These are phyloP conservation scores for Psophia crepitans DNA, from an alignment of 2,113 vertebrate species.

Conservation along the genomic window DNA sequence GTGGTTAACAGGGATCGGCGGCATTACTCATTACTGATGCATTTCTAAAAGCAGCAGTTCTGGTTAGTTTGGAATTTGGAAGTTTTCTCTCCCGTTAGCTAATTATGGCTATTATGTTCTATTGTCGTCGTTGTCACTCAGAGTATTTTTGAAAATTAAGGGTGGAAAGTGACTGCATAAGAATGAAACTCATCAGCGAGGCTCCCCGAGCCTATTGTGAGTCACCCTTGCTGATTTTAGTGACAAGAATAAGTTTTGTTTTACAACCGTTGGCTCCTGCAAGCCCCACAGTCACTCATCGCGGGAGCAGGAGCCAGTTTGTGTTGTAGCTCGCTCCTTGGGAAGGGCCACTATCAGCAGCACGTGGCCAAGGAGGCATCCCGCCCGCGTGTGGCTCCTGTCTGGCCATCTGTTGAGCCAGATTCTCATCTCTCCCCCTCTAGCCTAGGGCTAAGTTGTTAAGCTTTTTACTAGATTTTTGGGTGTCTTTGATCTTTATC, in stretches of 20 bases:
- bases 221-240: not conserved
- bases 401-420: not conserved
- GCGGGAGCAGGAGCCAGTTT: not conserved
- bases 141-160: constrained; percentile 31
- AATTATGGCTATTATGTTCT: constrained; percentile 20
- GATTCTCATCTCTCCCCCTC: not conserved
- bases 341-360: not conserved
- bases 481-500: not conserved
- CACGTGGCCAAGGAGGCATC: not conserved
- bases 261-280: not conserved
- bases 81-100: not conserved
- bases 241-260: not conserved
- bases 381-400: fast-evolving
- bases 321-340: not conserved
- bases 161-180: constrained; percentile 6
- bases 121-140: not conserved
- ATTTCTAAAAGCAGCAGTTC: not conserved
- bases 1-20: not conserved
- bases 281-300: not conserved
- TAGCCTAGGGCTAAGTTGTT: not conserved
- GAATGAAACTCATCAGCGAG: not conserved
- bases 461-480: not conserved
- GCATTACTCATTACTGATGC: not conserved
- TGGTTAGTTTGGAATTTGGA: not conserved
- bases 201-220: not conserved